Evolutionary conservation across 2,113 vertebrate genomes (phyloP).

Genomic region (Nymphicus hollandicus): DNA sequence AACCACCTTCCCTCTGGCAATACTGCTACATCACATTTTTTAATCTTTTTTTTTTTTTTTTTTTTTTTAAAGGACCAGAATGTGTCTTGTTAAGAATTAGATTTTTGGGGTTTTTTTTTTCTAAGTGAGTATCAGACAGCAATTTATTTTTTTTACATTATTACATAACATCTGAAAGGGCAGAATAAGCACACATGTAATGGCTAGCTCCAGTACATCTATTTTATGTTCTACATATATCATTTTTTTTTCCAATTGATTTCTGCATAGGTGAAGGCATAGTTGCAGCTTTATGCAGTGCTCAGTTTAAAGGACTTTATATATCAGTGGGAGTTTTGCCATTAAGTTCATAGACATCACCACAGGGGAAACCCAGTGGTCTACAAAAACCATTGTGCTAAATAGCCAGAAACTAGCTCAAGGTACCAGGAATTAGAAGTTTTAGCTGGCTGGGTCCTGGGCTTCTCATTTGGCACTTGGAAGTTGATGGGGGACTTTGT

Average conservation of each 20-base stretch:
- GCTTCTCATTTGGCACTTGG: not conserved
- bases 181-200: not conserved
- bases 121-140: slow-evolving; percentile 62
- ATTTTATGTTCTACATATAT: not conserved
- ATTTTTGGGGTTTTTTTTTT: slow-evolving; percentile 47
- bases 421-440: not conserved
- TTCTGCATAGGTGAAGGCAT: not conserved
- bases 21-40: not conserved
- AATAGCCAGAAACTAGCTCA: not conserved
- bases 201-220: not conserved
- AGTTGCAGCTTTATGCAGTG: not conserved
- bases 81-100: slow-evolving; percentile 59
- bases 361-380: not conserved
- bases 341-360: not conserved
- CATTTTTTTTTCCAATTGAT: not conserved
- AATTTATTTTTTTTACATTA: not conserved
- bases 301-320: not conserved
- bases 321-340: not conserved
- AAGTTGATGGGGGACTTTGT: not conserved
- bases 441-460: not conserved
- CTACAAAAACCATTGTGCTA: not conserved
- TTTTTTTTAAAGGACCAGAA: slow-evolving; percentile 57
- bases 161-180: slow-evolving; percentile 40
- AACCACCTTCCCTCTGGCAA: slow-evolving; percentile 30
- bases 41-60: slow-evolving; percentile 37